phyloP scores from a whole-genome alignment of 2,797 vertebrate species.

The Pseudomugil tenellus region DNA sequence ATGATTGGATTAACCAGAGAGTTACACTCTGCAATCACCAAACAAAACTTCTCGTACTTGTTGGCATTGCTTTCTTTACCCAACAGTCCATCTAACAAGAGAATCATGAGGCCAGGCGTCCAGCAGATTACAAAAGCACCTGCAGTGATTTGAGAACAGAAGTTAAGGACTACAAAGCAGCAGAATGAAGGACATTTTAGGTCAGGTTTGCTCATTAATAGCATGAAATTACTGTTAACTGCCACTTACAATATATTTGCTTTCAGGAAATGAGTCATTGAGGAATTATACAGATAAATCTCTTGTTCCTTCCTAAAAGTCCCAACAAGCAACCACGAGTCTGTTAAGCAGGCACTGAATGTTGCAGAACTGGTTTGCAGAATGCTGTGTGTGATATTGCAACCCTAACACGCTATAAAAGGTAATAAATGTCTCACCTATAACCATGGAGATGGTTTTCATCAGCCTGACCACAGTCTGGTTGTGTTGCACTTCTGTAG shows the following conservation, averaged over 20 bases:
- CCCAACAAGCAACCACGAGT: accelerated
- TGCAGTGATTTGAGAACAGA: conserved; percentile 55
- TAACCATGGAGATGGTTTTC: conserved; percentile 93
- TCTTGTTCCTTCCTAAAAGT: too few species aligned
- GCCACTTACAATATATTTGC: not conserved
- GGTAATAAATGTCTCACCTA: conserved; percentile 83
- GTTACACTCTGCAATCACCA: conserved; percentile 91
- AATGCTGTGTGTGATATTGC: not conserved
- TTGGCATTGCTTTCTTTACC: conserved; percentile 83
- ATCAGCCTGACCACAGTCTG: conserved; percentile 90
- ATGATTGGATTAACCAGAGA: conserved; percentile 92
- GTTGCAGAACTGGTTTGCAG: conserved; percentile 47
- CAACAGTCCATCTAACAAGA: conserved; percentile 89
- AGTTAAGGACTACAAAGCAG: too few species aligned
- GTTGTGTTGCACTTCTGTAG: conserved; percentile 76
- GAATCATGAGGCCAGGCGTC: conserved; percentile 90
- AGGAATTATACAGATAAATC: not conserved
- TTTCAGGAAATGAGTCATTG: conserved; percentile 8
- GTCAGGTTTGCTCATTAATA: not conserved
- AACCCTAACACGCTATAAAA: not conserved
- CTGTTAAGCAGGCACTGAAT: not conserved
- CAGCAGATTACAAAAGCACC: conserved; percentile 96
- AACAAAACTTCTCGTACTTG: conserved; percentile 90
- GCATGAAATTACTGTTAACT: not conserved
- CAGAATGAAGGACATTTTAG: not conserved